Evolutionary conservation across 1,140 invertebrate genomes (phyloP), one percentile per base, ranked within the genome.

Genomic region (Odontomachus brunneus): DNA sequence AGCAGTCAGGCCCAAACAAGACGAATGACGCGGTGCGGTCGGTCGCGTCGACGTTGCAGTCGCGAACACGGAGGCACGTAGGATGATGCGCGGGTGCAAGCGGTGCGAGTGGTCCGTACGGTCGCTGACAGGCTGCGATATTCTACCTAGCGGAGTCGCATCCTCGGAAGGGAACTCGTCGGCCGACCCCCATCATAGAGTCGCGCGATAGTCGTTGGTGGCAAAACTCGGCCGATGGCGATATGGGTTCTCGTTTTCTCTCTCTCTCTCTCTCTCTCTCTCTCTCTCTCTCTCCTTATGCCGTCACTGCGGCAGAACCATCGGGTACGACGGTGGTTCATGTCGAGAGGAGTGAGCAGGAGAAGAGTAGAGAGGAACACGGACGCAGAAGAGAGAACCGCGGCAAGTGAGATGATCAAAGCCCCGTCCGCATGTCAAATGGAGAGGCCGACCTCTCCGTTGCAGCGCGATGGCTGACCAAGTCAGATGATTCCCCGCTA

Each of bases 11-110:
- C 33, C 60, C 69, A 91, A 91, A 90, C 88, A 88, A 91, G 87
- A 91, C 83, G 85, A 90, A 90, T 90, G 80, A 87, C 85, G 67
- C 88, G 88, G n/a, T 87, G 90, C 80, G 90, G 91, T 91, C 83
- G 78, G 81, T 86, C 85, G 66, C 26, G 85, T 83, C 76, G 84
- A 88, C 88, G 62, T 74, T 84, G 59, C 86, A 84, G 65, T 82
- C 76, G 67, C 62, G 78, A 73, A 82, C 84, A 89, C 44, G 60
- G 44, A 82, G 69, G 67, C 53, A 73, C 49, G 48, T 75, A 87
- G 69, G 78, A 49, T 44, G 63, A 49, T 51, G 57, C 69, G 53
- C 26, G 69, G 29, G 22, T 74, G 29, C 44, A n/a, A 3, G 48
- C 63, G 65, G 51, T 22, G 57, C 49, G 44, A 44, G 44, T 63